Evolutionary conservation across 1,140 invertebrate species (phyloP), one percentile per base, ranked within the genome.

Genomic region (Heliothis virescens): DNA sequence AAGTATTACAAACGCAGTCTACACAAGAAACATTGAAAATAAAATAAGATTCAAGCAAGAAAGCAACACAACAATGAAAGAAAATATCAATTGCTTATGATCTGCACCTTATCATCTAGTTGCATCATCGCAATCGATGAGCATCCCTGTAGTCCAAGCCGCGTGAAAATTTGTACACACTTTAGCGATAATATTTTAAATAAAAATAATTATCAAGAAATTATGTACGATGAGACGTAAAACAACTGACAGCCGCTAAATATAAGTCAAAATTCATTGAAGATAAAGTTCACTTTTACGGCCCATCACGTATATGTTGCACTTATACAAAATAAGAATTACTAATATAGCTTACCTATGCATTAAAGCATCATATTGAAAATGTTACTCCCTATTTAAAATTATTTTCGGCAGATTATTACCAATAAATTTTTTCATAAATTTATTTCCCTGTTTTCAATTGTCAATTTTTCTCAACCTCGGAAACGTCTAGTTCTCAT

Each of bases 221-320:
- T 48, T n/a, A 48, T 67, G 41, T 86, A 83, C 76, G 88, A 75
- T 91, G 81, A 89, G 89, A 91, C 91, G 92, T 94, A 94, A 94
- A 94, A 94, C 91, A 94, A 91, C 85, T 94, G 93, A 94, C 93
- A 94, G 90, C 91, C 91, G 92, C 90, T 84, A 86, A 88, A 88
- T 88, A 86, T 83, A 88, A 88, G 83, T 88, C 83, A 86, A 89
- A 90, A 82, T 83, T 87, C 69, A 88, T 83, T 85, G 83, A 79
- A 83, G 74, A 81, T 87, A 84, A 92, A 90, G 85, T 88, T 84
- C 82, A 86, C 79, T 48, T 82, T 71, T 79, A 80, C 55, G 75
- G 79, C 9, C 57, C 74, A 73, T 65, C 16, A 15, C 55, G 15
- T 34, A 77, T 50, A 74, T 73, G 69, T 48, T 55, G 26, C 21